Evolutionary conservation across 2,888 invertebrate genomes (phyloP).

Genomic region (Sceliomorpha sp.): DNA sequence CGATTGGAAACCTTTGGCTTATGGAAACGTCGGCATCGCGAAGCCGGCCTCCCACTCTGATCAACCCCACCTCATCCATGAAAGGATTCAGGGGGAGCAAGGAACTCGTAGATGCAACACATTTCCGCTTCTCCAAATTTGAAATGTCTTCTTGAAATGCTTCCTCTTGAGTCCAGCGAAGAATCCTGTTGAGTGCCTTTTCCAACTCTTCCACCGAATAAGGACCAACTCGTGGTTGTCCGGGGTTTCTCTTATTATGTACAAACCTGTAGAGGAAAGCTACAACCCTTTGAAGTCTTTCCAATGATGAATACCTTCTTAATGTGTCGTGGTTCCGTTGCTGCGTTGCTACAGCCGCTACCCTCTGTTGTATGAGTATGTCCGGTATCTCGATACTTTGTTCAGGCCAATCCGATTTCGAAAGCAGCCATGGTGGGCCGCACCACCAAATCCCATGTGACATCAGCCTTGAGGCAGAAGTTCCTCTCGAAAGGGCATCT

Average conservation of each 20-base stretch:
- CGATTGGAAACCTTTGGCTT: too few relatives aligned
- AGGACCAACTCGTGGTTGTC: too few relatives aligned
- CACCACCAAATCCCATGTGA: constrained; percentile 1
- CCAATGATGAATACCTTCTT: constrained; percentile 2
- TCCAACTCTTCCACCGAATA: background rate
- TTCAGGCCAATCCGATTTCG: constrained; percentile 2
- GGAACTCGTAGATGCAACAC: background rate
- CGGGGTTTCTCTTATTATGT: too few relatives aligned
- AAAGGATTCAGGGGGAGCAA: background rate
- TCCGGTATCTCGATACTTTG: background rate
- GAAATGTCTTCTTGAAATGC: background rate
- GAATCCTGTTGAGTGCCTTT: background rate
- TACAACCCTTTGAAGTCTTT: constrained; percentile 2
- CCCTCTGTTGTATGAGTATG: background rate
- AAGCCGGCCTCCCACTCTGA: too few relatives aligned
- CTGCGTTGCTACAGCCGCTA: background rate
- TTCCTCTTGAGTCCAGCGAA: constrained; percentile 7
- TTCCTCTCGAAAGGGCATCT: constrained; percentile 2
- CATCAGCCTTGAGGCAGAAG: background rate
- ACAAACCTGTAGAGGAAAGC: too few relatives aligned
- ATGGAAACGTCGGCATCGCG: too few relatives aligned
- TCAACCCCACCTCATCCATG: too few relatives aligned
- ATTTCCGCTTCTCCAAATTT: background rate
- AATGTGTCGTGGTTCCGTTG: background rate
- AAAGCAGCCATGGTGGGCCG: background rate